Evolutionary conservation across 2,888 invertebrate genomes (phyloP), one percentile per base, ranked within the genome.

Genomic region (Andrena praecox): DNA sequence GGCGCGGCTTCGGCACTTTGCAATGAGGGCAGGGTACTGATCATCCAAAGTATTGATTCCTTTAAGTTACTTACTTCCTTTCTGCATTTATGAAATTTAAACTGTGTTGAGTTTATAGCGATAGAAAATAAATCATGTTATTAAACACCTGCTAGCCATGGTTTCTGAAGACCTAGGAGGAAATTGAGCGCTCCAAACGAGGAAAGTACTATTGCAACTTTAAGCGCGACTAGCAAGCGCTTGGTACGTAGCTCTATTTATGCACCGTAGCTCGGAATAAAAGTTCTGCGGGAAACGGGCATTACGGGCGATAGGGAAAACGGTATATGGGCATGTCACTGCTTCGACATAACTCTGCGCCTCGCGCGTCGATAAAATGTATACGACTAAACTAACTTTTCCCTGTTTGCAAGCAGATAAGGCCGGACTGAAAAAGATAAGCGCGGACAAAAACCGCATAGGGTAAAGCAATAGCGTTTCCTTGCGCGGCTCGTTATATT

Each of bases 91-190:
- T 4, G 48, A 52, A 12, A n/a, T 27, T 3, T 16, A n/a, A 48
- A 27, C 12, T 48, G 35, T 68, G 20, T 67, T 64, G 27, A 52
- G 31, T 80, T 67, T 63, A 63, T 80, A 80, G 20, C 5, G 2
- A 63, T 63, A 67, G 10, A 56, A 70, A 77, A 82, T 82, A 82
- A 75, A 80, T 67, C 29, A 54, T 62, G 27, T 50, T 62, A 75
- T 16, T 54, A 74, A 50, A 75, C 20, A 35, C 42, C n/a, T 2
- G 20, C n/a, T 27, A 62, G 27, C 10, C 42, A 16, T 16, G 24
- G 31, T 64, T 60, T 67, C 12, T 27, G 10, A 16, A 42, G 48
- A 60, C 33, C 7, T 69, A 42, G 29, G 29, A 31, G 29, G 29
- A 31, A 31, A 42, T 4, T 1, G 5, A 5, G 16, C 4, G 16